These are phyloP conservation scores for Polyploca ridens DNA, from an alignment of 2,888 invertebrate species.

Conservation along the genomic window DNA sequence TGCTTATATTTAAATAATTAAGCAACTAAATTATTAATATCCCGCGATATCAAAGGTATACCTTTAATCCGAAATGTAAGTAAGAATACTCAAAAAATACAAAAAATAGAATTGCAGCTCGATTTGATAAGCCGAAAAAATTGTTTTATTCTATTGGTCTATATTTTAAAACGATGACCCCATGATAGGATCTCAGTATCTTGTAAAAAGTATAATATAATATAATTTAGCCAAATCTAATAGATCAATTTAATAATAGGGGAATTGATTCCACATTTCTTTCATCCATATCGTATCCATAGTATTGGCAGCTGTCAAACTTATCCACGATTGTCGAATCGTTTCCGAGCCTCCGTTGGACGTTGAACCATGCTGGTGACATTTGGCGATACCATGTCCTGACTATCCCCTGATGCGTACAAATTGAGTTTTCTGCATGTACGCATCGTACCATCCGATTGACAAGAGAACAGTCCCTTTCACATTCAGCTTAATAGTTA, in stretches of 20 bases:
- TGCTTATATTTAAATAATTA: too few relatives aligned
- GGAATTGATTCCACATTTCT: not conserved
- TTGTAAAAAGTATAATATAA: too few relatives aligned
- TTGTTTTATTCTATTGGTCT: too few relatives aligned
- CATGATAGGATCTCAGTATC: too few relatives aligned
- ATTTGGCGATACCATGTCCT: slow-evolving; percentile 58
- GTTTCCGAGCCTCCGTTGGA: slow-evolving; percentile 30
- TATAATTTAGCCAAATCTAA: too few relatives aligned
- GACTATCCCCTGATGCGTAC: slow-evolving; percentile 57
- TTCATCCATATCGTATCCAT: slow-evolving; percentile 13
- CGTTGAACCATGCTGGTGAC: slow-evolving; percentile 63
- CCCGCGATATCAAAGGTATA: too few relatives aligned
- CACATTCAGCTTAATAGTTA: not conserved
- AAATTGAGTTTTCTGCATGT: slow-evolving; percentile 72
- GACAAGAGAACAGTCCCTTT: slow-evolving; percentile 55
- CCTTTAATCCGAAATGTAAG: too few relatives aligned
- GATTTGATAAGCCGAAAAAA: too few relatives aligned
- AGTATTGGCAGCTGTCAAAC: slow-evolving; percentile 37
- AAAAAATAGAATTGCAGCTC: too few relatives aligned
- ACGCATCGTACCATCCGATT: slow-evolving; percentile 57
- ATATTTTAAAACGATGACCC: too few relatives aligned
- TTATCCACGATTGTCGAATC: slow-evolving; percentile 18
- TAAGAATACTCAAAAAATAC: too few relatives aligned
- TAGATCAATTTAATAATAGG: not conserved
- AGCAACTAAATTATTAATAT: too few relatives aligned